Evolutionary conservation across 2,797 vertebrate species (phyloP).

Genomic region (Leptodactylus fallax): DNA sequence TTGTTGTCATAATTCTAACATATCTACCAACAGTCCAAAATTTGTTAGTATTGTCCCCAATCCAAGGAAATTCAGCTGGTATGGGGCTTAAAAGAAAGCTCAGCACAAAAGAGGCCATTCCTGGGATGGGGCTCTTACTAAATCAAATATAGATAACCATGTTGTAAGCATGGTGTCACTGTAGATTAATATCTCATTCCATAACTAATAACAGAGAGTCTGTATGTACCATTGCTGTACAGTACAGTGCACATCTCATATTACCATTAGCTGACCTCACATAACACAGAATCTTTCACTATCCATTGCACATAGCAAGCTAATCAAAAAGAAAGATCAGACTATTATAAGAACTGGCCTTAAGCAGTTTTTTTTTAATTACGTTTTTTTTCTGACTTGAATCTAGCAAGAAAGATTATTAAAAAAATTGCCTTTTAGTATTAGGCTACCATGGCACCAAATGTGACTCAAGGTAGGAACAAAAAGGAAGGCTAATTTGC

Average conservation of each 20-base stretch:
- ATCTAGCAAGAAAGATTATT: conserved; percentile 14
- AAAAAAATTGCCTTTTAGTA: conserved; percentile 15
- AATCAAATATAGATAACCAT: too few relatives aligned
- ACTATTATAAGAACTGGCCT: conserved; percentile 4
- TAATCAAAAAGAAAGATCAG: conserved; percentile 43
- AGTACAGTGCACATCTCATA: not conserved
- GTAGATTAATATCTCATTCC: not conserved
- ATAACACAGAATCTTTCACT: not conserved
- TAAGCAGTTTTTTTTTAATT: conserved; percentile 42
- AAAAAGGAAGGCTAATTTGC: conserved; percentile 49
- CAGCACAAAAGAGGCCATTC: too few relatives aligned
- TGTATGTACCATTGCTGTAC: not conserved
- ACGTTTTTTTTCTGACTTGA: conserved; percentile 22
- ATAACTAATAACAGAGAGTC: not conserved
- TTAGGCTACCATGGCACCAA: not conserved
- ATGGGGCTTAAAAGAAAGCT: too few relatives aligned
- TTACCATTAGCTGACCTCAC: not conserved
- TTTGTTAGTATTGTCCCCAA: too few relatives aligned
- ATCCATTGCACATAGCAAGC: not conserved
- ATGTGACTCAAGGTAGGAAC: conserved; percentile 7
- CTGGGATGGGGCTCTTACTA: too few relatives aligned
- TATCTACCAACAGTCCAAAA: too few relatives aligned
- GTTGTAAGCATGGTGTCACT: not conserved
- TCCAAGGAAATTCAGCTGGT: too few relatives aligned
- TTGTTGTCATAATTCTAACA: too few relatives aligned